These are phyloP conservation scores for Sialia sialis DNA, from an alignment of 2,113 vertebrate species.

Conservation along the genomic window DNA sequence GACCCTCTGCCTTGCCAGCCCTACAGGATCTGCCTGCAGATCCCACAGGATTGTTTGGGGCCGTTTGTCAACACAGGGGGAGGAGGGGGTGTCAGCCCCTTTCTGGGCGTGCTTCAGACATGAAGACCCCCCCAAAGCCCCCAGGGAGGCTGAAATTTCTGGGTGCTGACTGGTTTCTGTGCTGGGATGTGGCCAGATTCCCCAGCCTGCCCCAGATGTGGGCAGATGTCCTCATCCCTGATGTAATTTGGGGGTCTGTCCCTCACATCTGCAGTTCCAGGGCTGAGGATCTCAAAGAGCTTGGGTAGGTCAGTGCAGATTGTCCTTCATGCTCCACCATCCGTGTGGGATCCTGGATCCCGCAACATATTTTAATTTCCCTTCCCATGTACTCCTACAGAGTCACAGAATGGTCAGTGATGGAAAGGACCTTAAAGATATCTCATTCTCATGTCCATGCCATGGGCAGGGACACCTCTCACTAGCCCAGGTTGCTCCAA, in stretches of 20 bases:
- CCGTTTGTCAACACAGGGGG: rapidly evolving
- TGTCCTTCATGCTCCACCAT: rapidly evolving
- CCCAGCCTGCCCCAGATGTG: background rate
- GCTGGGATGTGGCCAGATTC: background rate
- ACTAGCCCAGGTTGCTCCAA: rapidly evolving
- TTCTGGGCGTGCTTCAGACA: background rate
- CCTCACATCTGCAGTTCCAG: background rate
- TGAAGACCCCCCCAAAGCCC: background rate
- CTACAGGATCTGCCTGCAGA: background rate
- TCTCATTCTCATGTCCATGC: rapidly evolving
- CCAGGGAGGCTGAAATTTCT: background rate
- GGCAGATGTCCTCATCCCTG: background rate
- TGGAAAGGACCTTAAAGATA: background rate
- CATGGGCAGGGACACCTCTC: background rate
- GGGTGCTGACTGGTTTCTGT: background rate
- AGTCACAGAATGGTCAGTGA: background rate
- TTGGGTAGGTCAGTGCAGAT: background rate
- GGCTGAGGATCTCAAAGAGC: background rate
- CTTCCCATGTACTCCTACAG: background rate
- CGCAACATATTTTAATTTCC: background rate
- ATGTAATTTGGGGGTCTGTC: rapidly evolving
- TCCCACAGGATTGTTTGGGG: background rate
- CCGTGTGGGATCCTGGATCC: background rate
- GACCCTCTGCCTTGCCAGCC: background rate
- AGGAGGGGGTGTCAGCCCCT: background rate